These are phyloP conservation scores for Xenus cinereus DNA, from an alignment of 2,113 vertebrate species.

Conservation along the genomic window DNA sequence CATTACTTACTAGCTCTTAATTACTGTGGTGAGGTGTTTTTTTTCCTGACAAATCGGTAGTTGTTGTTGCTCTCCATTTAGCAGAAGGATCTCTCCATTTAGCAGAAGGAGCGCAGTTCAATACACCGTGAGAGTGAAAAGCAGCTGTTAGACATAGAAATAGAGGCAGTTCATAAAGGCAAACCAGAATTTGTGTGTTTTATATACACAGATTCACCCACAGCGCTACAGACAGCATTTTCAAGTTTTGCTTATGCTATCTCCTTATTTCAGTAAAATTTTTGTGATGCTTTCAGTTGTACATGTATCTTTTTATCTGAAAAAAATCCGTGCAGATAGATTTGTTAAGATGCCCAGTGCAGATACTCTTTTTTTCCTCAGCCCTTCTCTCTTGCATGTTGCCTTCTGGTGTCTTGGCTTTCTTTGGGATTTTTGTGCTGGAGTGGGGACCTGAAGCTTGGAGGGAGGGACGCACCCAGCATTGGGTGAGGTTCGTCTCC, in stretches of 20 bases:
- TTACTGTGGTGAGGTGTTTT: neutral
- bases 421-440: neutral
- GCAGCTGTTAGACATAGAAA: slow-evolving; percentile 1
- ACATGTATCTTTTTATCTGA: neutral
- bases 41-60: neutral
- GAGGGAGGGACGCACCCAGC: neutral
- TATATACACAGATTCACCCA: neutral
- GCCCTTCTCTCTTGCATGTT: neutral
- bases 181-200: neutral
- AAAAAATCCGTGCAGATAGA: neutral
- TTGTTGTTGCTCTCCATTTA: neutral
- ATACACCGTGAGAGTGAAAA: neutral
- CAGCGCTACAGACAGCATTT: neutral
- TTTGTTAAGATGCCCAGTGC: neutral
- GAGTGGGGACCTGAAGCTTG: neutral
- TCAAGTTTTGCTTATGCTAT: neutral
- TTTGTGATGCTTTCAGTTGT: neutral
- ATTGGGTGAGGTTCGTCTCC: neutral
- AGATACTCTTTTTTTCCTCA: neutral
- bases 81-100: neutral
- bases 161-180: neutral
- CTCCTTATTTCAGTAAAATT: neutral
- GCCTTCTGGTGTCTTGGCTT: neutral
- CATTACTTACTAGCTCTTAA: neutral
- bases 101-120: neutral